Evolutionary conservation across 2,888 invertebrate genomes (phyloP).

Genomic region (Morpho helenor): DNA sequence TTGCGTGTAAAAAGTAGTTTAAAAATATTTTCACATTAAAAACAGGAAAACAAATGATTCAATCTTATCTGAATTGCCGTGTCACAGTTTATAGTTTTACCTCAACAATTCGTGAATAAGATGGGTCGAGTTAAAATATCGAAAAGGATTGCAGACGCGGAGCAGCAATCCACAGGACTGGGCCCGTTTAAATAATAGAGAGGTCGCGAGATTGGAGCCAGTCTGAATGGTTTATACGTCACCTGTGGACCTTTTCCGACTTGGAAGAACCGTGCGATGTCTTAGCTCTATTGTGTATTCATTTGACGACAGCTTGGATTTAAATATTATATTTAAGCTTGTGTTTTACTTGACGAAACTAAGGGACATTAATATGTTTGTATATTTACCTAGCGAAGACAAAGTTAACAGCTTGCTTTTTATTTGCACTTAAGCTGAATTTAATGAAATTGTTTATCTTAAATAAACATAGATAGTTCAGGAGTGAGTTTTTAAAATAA

Average conservation of each 20-base stretch:
- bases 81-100: background rate
- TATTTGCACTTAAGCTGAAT: too few species aligned
- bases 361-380: too few species aligned
- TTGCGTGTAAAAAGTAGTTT: too few species aligned
- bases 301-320: conserved; percentile 48
- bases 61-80: too few species aligned
- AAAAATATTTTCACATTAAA: too few species aligned
- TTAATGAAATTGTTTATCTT: too few species aligned
- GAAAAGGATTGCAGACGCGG: conserved; percentile 46
- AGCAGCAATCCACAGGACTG: conserved; percentile 60
- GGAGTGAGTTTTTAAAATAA: too few species aligned
- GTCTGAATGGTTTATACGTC: conserved; percentile 76
- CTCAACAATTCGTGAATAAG: conserved; percentile 1
- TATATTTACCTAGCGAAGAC: too few species aligned
- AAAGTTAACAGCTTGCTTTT: too few species aligned
- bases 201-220: conserved; percentile 72
- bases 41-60: too few species aligned
- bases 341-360: too few species aligned
- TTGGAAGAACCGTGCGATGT: conserved; percentile 61
- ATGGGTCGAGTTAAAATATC: conserved; percentile 26
- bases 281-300: conserved; percentile 67
- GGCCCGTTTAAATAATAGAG: conserved; percentile 74
- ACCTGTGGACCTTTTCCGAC: conserved; percentile 68
- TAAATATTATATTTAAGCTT: background rate
- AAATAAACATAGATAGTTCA: too few species aligned